phyloP scores from a whole-genome alignment of 1,140 invertebrate genomes.

The Macrocentrus cingulum region DNA sequence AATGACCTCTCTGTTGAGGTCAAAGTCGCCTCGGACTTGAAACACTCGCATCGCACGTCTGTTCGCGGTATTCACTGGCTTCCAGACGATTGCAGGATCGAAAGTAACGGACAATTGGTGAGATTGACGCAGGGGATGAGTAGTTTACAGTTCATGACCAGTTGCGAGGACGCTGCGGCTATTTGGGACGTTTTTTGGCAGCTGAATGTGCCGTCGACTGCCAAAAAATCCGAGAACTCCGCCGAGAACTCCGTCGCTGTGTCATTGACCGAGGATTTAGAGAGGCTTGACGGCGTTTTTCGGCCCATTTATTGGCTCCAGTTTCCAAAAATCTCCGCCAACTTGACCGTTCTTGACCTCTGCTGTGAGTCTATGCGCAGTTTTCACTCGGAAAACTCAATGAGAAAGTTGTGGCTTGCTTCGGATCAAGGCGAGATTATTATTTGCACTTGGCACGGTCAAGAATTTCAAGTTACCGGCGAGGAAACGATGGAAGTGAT shows the following conservation, averaged over 20 bases:
- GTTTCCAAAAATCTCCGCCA: conserved; percentile 20
- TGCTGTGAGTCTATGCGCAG: conserved; percentile 18
- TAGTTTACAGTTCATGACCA: conserved; percentile 67
- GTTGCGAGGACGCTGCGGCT: conserved; percentile 64
- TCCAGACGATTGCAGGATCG: conserved; percentile 60
- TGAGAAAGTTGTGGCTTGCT: conserved; percentile 37
- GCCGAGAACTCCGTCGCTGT: conserved; percentile 49
- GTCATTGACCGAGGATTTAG: conserved; percentile 48
- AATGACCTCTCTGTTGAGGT: conserved; percentile 57
- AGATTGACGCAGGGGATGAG: conserved; percentile 23
- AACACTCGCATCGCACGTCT: conserved; percentile 61
- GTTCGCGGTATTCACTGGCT: conserved; percentile 69
- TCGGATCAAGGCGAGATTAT: conserved; percentile 55
- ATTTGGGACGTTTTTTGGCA: conserved; percentile 66
- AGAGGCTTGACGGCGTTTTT: conserved; percentile 60
- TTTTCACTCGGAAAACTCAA: neutral
- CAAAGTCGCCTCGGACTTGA: conserved; percentile 58
- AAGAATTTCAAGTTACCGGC: conserved; percentile 60
- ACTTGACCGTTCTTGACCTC: conserved; percentile 26
- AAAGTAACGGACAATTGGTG: conserved; percentile 59
- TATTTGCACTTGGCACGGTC: conserved; percentile 62
- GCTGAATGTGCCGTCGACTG: conserved; percentile 1
- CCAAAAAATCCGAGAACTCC: conserved; percentile 54
- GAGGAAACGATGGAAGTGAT: conserved; percentile 53
- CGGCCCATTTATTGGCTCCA: conserved; percentile 59